Evolutionary conservation across 2,888 invertebrate genomes (phyloP).

Genomic region (Drosophila barbarae): DNA sequence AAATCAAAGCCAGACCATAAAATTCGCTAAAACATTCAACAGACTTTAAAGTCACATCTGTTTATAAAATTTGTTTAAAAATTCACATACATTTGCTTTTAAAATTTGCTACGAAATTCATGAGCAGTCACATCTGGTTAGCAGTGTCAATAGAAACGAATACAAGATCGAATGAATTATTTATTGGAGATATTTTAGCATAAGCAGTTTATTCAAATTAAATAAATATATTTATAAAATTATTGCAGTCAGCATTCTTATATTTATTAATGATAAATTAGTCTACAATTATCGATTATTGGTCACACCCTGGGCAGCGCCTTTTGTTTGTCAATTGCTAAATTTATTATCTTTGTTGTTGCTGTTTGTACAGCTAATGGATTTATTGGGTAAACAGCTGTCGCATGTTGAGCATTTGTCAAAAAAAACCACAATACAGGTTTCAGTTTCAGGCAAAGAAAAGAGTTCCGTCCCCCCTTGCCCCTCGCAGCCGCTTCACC

Average conservation of each 20-base stretch:
- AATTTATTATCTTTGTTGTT: conserved; percentile 46
- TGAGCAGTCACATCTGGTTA: conserved; percentile 13
- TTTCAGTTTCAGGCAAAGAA: conserved; percentile 45
- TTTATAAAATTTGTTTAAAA: neutral
- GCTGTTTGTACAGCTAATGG: conserved; percentile 69
- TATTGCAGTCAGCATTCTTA: conserved; percentile 8
- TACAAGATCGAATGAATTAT: neutral
- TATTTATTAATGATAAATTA: conserved; percentile 58
- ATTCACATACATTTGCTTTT: conserved; percentile 4
- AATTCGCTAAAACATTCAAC: neutral
- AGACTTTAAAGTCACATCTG: neutral
- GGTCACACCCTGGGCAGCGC: conserved; percentile 61
- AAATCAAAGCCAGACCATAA: neutral
- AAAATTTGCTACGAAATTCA: neutral
- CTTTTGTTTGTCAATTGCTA: conserved; percentile 61
- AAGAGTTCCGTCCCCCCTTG: conserved; percentile 29
- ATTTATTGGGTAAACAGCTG: conserved; percentile 72
- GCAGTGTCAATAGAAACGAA: conserved; percentile 3
- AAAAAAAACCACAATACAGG: conserved; percentile 59
- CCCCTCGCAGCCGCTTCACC: conserved; percentile 3
- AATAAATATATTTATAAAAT: neutral
- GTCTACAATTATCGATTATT: conserved; percentile 62
- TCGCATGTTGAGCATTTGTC: conserved; percentile 71
- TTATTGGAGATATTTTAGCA: neutral
- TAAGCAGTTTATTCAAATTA: neutral